Percentiles rank a stretch among this genome's conserved stretches.
phyloP scores from a whole-genome alignment of 2,888 invertebrate species.

The Drosophila ezoana region DNA sequence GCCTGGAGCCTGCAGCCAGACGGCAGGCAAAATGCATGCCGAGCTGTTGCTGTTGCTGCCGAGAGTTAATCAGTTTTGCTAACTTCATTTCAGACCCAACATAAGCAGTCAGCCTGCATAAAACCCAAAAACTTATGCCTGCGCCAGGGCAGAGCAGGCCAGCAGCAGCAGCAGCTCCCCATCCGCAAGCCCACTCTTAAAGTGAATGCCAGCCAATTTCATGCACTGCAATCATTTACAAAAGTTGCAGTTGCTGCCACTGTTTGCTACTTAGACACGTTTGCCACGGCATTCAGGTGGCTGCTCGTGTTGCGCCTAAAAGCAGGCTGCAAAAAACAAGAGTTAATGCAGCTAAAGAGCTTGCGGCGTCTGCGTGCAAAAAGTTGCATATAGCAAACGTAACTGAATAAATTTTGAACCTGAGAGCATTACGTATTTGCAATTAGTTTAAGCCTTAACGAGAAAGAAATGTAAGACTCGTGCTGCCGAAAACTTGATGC shows the following conservation, averaged over 20 bases:
- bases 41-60: slow-evolving; percentile 52
- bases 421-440: not conserved
- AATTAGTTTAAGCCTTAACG: slow-evolving; percentile 17
- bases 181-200: slow-evolving; percentile 4
- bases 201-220: slow-evolving; percentile 57
- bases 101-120: slow-evolving; percentile 33
- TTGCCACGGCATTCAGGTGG: slow-evolving; percentile 33
- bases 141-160: not conserved
- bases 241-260: slow-evolving; percentile 44
- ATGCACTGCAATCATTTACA: slow-evolving; percentile 64
- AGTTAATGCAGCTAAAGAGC: slow-evolving; percentile 6
- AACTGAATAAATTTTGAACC: not conserved
- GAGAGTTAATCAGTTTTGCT: slow-evolving; percentile 77
- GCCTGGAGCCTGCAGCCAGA: not conserved
- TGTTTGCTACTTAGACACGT: slow-evolving; percentile 37
- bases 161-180: not conserved
- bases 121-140: slow-evolving; percentile 45
- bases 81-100: slow-evolving; percentile 69
- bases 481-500: not conserved
- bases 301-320: slow-evolving; percentile 32
- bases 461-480: not conserved
- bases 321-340: slow-evolving; percentile 22
- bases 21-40: slow-evolving; percentile 34
- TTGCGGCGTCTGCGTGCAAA: not conserved
- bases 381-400: slow-evolving; percentile 8